Evolutionary conservation across 1,140 invertebrate genomes (phyloP).

Genomic region (Artemia franciscana): DNA sequence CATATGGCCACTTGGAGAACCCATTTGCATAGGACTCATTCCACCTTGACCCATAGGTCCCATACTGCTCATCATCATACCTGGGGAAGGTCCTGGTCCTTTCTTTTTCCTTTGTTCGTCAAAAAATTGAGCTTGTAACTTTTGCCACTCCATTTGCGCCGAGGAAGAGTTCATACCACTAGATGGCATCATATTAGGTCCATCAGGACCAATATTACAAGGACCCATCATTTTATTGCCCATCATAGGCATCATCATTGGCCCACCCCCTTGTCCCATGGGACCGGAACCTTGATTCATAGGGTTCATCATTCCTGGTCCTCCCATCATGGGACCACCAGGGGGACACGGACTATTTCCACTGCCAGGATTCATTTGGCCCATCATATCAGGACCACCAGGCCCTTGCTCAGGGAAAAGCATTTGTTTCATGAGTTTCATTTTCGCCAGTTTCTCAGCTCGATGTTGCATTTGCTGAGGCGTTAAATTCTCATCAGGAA

Average conservation of each 20-base stretch:
- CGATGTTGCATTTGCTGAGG: conserved; percentile 80
- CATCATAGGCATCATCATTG: conserved; percentile 14
- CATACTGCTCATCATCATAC: conserved; percentile 13
- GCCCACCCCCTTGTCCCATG: conserved; percentile 12
- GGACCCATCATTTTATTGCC: conserved; percentile 15
- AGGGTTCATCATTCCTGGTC: conserved; percentile 17
- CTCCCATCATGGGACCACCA: conserved; percentile 12
- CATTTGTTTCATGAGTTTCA: conserved; percentile 77
- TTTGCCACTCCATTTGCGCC: conserved; percentile 60
- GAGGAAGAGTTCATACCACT: conserved; percentile 13
- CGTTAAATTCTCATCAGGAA: conserved; percentile 86
- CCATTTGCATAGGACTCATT: conserved; percentile 15
- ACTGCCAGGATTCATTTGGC: conserved; percentile 13
- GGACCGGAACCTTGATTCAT: conserved; percentile 14
- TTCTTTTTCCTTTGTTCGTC: conserved; percentile 25
- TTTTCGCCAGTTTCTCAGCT: conserved; percentile 68
- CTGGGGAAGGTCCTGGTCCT: conserved; percentile 17
- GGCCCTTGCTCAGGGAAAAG: conserved; percentile 52
- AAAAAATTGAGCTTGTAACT: conserved; percentile 58
- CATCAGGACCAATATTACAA: conserved; percentile 13
- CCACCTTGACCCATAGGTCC: conserved; percentile 13
- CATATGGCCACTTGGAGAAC: conserved; percentile 12
- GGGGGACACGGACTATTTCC: conserved; percentile 17
- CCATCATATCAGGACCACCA: conserved; percentile 11
- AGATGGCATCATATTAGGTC: conserved; percentile 13